phyloP scores from a whole-genome alignment of 92 coral and sea anemone genomes.

The Blastomussa wellsi region DNA sequence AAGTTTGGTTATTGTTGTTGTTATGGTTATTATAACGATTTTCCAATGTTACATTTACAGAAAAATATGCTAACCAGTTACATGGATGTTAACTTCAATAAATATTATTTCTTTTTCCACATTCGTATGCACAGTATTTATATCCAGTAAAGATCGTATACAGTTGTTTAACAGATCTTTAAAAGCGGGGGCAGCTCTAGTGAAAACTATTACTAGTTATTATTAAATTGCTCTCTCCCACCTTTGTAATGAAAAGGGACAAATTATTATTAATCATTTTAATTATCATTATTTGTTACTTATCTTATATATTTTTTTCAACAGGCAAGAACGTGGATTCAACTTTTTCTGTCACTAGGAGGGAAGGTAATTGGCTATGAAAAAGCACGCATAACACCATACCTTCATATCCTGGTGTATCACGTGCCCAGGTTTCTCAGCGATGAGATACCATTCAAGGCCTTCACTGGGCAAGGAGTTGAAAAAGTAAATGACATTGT shows the following conservation, averaged over 20 bases:
- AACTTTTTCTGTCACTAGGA: conserved; percentile 13
- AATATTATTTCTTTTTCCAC: no score
- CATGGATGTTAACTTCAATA: no score
- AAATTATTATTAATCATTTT: not conserved
- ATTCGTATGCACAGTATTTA: no score
- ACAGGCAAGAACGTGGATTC: conserved; percentile 47
- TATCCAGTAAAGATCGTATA: no score
- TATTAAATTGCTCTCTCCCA: not conserved
- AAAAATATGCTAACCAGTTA: no score
- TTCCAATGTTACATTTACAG: no score
- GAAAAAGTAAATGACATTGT: conserved; percentile 56
- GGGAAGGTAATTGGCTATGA: not conserved
- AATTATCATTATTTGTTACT: not conserved
- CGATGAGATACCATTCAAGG: conserved; percentile 13
- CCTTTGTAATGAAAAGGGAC: not conserved
- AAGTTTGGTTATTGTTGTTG: no score
- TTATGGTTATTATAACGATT: no score
- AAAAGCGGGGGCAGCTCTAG: no score
- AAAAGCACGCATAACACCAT: not conserved
- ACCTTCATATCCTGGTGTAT: not conserved
- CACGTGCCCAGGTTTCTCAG: conserved; percentile 46
- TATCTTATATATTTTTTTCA: not conserved
- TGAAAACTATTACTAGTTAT: no score
- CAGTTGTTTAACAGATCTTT: no score
- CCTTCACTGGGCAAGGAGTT: conserved; percentile 66